Percentiles rank a stretch among this genome's conserved stretches.
phyloP scores from a whole-genome alignment of 2,888 invertebrate species.

The Norana najaformis region DNA sequence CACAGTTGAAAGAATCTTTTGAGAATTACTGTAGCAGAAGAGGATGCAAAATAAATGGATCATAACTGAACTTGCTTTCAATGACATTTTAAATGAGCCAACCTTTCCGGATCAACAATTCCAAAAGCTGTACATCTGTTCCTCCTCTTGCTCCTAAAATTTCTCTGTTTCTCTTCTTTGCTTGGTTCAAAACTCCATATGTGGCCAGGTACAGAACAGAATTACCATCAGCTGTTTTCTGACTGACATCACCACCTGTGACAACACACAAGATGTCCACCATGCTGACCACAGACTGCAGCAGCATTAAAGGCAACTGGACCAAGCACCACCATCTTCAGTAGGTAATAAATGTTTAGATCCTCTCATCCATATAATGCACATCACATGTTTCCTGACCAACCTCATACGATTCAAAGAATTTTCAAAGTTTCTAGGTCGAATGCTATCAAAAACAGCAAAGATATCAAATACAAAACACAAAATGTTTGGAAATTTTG shows the following conservation, averaged over 20 bases:
- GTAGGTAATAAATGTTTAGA: too few relatives aligned
- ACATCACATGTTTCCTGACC: too few relatives aligned
- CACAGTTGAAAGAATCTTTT: neutral
- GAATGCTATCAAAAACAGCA: too few relatives aligned
- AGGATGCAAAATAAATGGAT: too few relatives aligned
- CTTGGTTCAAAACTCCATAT: neutral
- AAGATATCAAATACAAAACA: too few relatives aligned
- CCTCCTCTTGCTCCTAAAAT: neutral
- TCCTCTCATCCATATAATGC: too few relatives aligned
- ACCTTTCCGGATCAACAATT: neutral
- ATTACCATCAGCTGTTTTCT: conserved; percentile 18
- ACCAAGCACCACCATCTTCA: too few relatives aligned
- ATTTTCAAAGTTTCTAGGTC: too few relatives aligned
- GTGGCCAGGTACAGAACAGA: neutral
- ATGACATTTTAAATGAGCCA: neutral
- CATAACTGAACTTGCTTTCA: neutral
- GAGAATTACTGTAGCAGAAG: neutral
- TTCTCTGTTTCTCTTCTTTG: neutral
- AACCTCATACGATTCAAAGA: too few relatives aligned
- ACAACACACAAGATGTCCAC: neutral
- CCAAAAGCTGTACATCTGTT: neutral
- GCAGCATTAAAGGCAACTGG: neutral
- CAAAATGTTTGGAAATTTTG: too few relatives aligned
- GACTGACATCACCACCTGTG: conserved; percentile 21
- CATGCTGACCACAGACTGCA: neutral